Conservation (phyloP, 2,797 vertebrate genomes). For the Poecilia velifera region DNA sequence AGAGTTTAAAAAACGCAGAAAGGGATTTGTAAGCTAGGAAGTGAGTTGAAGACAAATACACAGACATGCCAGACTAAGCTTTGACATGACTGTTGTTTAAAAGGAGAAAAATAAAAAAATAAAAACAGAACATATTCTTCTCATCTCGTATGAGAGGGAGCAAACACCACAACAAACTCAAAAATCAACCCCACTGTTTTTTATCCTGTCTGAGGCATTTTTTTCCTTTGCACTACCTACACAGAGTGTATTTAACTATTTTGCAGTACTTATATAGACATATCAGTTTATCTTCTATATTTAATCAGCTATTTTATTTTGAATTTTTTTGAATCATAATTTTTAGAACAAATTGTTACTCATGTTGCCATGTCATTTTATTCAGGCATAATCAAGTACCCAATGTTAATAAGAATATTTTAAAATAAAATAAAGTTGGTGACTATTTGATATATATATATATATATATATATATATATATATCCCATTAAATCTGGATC, state of each 20-base stretch:
- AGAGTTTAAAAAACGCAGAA: not conserved
- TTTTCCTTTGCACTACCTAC: not conserved
- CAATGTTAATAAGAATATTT: not conserved
- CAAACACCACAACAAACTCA: not conserved
- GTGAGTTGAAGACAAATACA: not conserved
- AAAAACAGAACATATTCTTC: not conserved
- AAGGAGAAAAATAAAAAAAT: not conserved
- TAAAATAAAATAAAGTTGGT: not conserved
- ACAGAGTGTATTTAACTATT: not conserved
- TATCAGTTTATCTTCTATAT: not conserved
- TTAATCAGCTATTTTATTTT: not conserved
- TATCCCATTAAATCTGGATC: not conserved
- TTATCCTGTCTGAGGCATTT: not conserved
- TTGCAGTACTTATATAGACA: not conserved
- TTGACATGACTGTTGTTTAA: not conserved
- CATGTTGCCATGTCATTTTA: not conserved
- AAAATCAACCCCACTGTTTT: not conserved
- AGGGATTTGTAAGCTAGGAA: not conserved
- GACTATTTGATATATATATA: not conserved
- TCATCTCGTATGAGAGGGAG: not conserved
- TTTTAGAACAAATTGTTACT: not conserved
- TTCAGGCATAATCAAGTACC: not conserved
- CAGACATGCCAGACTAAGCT: not conserved
- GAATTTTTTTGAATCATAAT: not conserved
- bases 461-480: not conserved